These are phyloP conservation scores for Hypotaenidia philippensis DNA, from an alignment of 2,797 vertebrate genomes.

Conservation along the genomic window DNA sequence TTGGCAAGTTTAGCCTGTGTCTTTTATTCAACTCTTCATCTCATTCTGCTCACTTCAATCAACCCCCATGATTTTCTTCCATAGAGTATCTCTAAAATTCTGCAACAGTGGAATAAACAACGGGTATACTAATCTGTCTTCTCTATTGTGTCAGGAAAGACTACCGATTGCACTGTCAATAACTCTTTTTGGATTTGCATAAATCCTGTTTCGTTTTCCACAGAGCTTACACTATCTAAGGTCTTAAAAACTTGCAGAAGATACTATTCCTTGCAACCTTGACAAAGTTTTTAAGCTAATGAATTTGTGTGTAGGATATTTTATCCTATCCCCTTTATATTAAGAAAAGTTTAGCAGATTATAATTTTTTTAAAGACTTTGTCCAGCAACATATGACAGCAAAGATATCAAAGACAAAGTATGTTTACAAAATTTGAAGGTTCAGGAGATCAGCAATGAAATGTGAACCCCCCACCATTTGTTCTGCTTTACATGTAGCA, in stretches of 20 bases:
- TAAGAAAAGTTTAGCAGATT: neutral
- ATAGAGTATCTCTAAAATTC: neutral
- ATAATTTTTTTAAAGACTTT: no score
- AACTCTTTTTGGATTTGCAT: neutral
- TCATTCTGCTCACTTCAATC: neutral
- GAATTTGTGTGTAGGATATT: neutral
- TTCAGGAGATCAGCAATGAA: neutral
- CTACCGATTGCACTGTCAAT: neutral
- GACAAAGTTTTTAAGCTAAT: neutral
- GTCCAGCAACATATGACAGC: neutral
- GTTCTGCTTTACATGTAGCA: neutral
- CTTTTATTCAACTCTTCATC: neutral
- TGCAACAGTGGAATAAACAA: neutral
- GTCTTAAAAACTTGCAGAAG: neutral
- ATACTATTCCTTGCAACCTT: neutral
- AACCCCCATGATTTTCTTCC: neutral
- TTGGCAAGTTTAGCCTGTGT: neutral
- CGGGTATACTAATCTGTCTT: neutral
- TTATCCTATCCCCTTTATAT: neutral
- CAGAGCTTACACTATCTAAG: neutral
- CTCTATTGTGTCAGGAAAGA: neutral
- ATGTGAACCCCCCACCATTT: fast-evolving
- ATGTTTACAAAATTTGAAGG: neutral
- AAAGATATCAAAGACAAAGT: neutral
- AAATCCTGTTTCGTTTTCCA: neutral